Percentiles rank a stretch among this genome's conserved stretches.
Conservation (phyloP, 2,888 invertebrate species). For the Andrena praecox region DNA sequence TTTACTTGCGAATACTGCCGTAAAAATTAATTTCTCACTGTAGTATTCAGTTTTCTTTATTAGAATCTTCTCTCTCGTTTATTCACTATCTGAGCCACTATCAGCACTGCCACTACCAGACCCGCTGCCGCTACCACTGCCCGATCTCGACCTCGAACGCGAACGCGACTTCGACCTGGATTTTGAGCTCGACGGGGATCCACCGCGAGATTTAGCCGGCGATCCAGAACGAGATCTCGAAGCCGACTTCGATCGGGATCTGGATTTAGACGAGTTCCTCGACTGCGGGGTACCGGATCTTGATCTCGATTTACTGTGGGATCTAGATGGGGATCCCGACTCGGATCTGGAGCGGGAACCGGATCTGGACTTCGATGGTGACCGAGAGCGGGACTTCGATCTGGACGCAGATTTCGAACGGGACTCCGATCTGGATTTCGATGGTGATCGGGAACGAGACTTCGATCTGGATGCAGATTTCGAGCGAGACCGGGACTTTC, state of each 20-base stretch:
- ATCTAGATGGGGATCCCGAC: constrained; percentile 76
- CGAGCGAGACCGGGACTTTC: constrained; percentile 74
- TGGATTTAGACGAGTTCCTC: constrained; percentile 65
- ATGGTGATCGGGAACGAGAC: constrained; percentile 69
- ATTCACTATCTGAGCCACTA: constrained; percentile 81
- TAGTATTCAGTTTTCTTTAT: neutral
- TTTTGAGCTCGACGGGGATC: constrained; percentile 77
- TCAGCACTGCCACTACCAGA: constrained; percentile 80
- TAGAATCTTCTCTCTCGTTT: constrained; percentile 34
- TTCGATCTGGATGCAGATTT: constrained; percentile 77
- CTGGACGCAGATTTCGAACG: constrained; percentile 77
- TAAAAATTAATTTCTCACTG: neutral
- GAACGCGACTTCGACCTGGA: constrained; percentile 76
- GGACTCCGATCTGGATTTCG: constrained; percentile 74
- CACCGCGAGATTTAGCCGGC: constrained; percentile 76
- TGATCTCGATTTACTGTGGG: constrained; percentile 75
- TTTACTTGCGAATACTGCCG: constrained; percentile 10
- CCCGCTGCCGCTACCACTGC: constrained; percentile 81
- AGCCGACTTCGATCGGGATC: constrained; percentile 76
- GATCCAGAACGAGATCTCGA: constrained; percentile 78
- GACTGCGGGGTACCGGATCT: constrained; percentile 77
- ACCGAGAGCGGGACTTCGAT: constrained; percentile 71
- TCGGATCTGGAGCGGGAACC: constrained; percentile 75
- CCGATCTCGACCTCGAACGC: constrained; percentile 73
- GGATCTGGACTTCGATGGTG: constrained; percentile 75